Evolutionary conservation across 2,888 invertebrate genomes (phyloP).

Genomic region (Nasonovia ribisnigri): DNA sequence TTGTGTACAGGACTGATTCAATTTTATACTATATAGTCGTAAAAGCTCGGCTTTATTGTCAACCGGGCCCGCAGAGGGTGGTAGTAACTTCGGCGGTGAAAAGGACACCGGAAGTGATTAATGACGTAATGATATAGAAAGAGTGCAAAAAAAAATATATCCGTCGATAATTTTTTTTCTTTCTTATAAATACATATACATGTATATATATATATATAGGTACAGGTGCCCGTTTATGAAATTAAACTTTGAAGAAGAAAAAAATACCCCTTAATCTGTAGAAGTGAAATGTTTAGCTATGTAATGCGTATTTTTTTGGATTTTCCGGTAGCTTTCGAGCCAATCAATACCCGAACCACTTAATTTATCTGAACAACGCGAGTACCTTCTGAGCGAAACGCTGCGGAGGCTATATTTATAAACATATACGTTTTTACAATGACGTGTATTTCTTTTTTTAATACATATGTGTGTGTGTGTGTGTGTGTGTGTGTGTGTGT

Average conservation of each 20-base stretch:
- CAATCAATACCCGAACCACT: not conserved
- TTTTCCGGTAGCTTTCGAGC: not conserved
- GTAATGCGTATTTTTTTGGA: not conserved
- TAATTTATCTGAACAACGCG: not conserved
- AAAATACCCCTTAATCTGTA: not conserved
- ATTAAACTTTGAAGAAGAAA: not conserved
- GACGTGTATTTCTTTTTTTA: not conserved
- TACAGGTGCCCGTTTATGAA: not conserved
- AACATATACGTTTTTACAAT: not conserved
- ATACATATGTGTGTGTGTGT: not conserved
- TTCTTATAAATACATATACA: not conserved
- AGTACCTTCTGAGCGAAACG: not conserved
- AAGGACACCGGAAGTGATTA: constrained; percentile 40
- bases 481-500: not conserved
- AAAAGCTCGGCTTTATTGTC: constrained; percentile 36
- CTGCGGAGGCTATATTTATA: not conserved
- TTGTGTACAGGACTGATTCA: constrained; percentile 32
- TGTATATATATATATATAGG: not conserved
- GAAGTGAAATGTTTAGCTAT: constrained; percentile 5
- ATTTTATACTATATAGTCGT: constrained; percentile 40
- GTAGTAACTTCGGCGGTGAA: not conserved
- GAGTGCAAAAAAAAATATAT: not conserved
- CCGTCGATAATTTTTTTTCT: not conserved
- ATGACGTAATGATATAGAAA: constrained; percentile 34
- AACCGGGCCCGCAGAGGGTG: not conserved